These are phyloP conservation scores for Lacerta bilineata DNA, from an alignment of 2,797 vertebrate genomes.

Conservation along the genomic window DNA sequence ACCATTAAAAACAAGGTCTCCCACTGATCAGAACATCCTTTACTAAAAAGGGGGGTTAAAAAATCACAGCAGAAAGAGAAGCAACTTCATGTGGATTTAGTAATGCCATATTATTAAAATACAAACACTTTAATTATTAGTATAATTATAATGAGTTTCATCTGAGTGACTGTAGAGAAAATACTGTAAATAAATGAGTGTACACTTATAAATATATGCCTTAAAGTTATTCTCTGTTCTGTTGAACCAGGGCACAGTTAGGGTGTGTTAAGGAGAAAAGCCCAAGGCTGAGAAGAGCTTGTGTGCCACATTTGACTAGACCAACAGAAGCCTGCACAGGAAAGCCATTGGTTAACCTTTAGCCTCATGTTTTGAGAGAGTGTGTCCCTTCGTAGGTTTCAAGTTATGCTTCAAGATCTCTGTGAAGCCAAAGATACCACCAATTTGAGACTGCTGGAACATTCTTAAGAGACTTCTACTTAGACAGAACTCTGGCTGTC, in stretches of 20 bases:
- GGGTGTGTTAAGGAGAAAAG: neutral
- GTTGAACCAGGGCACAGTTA: no score
- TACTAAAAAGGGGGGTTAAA: neutral
- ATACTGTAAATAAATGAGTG: neutral
- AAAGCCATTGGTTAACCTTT: neutral
- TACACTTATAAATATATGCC: neutral
- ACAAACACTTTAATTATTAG: neutral
- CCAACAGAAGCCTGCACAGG: neutral
- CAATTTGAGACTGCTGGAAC: neutral
- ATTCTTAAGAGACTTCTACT: neutral
- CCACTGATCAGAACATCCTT: no score
- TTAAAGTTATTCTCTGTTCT: neutral
- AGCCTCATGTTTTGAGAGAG: neutral
- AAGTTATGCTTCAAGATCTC: neutral
- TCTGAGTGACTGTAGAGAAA: neutral
- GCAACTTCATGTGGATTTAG: neutral
- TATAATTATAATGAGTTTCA: neutral
- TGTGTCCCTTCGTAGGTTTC: neutral
- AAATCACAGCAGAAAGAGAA: neutral
- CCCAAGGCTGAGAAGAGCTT: neutral
- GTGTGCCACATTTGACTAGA: neutral
- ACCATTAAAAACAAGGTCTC: neutral
- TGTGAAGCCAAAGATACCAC: neutral
- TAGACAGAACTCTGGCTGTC: neutral
- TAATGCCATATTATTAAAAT: neutral